A percentile compares a stretch with the other conserved stretches of the same genome.
Evolutionary conservation across 2,113 vertebrate species (phyloP).

Genomic region (Ibidorhyncha struthersii): DNA sequence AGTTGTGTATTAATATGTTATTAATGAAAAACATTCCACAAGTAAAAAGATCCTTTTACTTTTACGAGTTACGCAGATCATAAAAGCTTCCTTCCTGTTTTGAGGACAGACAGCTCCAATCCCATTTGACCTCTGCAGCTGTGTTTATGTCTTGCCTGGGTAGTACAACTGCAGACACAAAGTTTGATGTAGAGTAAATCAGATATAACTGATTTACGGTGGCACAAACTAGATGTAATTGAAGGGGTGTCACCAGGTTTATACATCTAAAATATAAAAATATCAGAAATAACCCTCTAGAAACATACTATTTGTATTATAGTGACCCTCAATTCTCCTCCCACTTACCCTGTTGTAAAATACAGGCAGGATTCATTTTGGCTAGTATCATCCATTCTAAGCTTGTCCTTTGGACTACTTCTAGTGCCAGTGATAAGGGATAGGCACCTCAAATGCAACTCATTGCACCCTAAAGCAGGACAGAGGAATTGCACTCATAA

Average conservation of each 20-base stretch:
- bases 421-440: background rate
- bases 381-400: background rate
- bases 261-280: background rate
- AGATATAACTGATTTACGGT: background rate
- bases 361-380: background rate
- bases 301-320: background rate
- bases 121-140: background rate
- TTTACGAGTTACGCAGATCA: background rate
- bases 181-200: background rate
- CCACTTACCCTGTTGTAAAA: background rate
- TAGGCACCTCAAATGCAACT: background rate
- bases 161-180: background rate
- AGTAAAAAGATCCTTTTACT: background rate
- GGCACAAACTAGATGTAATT: background rate
- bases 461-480: background rate
- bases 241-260: background rate
- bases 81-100: background rate
- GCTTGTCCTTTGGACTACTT: background rate
- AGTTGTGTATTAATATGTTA: background rate
- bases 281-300: background rate
- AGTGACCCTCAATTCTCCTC: background rate
- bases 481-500: background rate
- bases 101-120: background rate
- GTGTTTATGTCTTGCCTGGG: background rate
- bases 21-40: background rate